phyloP scores from a whole-genome alignment of 2,797 vertebrate genomes.

The Macrochelys suwanniensis region DNA sequence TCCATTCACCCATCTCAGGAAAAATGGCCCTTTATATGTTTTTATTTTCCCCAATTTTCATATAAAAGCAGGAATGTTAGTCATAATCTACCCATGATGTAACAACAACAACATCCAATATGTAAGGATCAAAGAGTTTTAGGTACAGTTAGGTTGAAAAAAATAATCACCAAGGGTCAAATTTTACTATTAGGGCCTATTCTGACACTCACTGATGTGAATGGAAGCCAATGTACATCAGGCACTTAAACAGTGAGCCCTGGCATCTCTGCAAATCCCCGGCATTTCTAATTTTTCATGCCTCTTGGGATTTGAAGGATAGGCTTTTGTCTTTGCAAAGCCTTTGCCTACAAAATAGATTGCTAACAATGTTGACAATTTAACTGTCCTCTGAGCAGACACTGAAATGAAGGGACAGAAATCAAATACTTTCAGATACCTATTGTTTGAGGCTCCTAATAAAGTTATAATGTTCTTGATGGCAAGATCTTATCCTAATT shows the following conservation, averaged over 20 bases:
- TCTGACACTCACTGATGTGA: not conserved
- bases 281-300: not conserved
- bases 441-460: not conserved
- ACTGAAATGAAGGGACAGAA: not conserved
- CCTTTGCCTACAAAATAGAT: not conserved
- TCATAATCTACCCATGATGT: not conserved
- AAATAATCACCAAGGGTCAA: not conserved
- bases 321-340: not conserved
- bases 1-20: not conserved
- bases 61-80: not conserved
- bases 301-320: not conserved
- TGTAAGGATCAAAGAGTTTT: not conserved
- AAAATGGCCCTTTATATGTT: no score
- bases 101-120: not conserved
- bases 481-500: not conserved
- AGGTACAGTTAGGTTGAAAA: rapidly evolving
- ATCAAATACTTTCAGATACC: not conserved
- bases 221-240: not conserved
- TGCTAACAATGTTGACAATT: not conserved
- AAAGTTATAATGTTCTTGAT: not conserved
- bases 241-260: not conserved
- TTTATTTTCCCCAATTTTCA: not conserved
- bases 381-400: not conserved
- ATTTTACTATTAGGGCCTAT: not conserved
- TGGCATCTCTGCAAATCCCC: not conserved